Evolutionary conservation across 2,113 vertebrate species (phyloP), one percentile per base, ranked within the genome.

Genomic region (Periophthalmodon schlosseri): DNA sequence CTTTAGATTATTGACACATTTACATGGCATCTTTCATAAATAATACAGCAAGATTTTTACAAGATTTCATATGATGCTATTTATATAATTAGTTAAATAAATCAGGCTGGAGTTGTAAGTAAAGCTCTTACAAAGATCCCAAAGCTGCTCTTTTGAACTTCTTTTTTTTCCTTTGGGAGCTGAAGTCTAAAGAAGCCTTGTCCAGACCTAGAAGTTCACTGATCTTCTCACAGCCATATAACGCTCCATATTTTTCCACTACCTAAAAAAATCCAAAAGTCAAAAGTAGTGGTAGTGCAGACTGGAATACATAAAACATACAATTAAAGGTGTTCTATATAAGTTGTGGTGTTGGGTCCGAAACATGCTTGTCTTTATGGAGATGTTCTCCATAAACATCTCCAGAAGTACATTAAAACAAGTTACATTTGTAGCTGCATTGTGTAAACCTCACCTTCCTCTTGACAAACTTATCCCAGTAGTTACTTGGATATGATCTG

Each of bases 381-480:
- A 21, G 52, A n/a, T 54, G 2, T 7, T 20, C 10, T 12, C 10
- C 20, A 50, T 50, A 18, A 50, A 50, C n/a, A 23, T 1, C n/a
- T 58, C 39, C 10, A 44, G 39, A 44, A 9, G 8, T 44, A 24
- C 11, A 58, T 9, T 13, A 16, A 33, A 34, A 18, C 28, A 16
- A 4, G 18, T 44, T n/a, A n/a, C n/a, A n/a, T n/a, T n/a, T 65
- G 16, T 5, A 28, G 12, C 24, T 44, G 20, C 9, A 69, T 58
- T 12, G 20, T 12, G 56, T 52, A 14, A 68, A 67, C 33, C 68
- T 78, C 89, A 95, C 94, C 94, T 95, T 95, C 72, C 93, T 91
- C 83, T 98, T 99, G 52, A 99, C 97, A 95, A 99, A 99, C 86
- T 98, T 99, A 87, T 99, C 97, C 97, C 97, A 99, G 60, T 99